Conservation (phyloP, 2,888 invertebrate genomes). For the Melanophora roralis region DNA sequence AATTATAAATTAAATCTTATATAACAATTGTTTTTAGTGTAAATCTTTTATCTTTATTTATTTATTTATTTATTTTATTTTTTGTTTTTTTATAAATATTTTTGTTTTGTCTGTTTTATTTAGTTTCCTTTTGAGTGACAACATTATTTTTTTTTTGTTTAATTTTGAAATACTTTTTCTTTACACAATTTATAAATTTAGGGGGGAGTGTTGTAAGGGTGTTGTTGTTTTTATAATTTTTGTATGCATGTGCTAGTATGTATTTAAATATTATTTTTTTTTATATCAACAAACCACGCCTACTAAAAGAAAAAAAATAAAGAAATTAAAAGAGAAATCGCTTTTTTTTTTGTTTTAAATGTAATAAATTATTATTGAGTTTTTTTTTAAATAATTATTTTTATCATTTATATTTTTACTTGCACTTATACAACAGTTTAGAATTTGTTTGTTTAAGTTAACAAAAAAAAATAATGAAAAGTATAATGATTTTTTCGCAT, state of each 20-base stretch:
- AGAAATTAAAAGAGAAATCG: not conserved
- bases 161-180: conserved; percentile 49
- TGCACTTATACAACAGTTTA: conserved; percentile 59
- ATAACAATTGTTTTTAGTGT: conserved; percentile 58
- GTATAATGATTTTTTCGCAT: not conserved
- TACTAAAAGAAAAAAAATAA: conserved; percentile 37
- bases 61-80: no score
- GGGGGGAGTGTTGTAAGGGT: not conserved
- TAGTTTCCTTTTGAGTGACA: conserved; percentile 50
- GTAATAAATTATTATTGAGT: conserved; percentile 5
- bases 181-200: conserved; percentile 45
- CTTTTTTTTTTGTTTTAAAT: not conserved
- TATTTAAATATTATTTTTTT: conserved; percentile 40
- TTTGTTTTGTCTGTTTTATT: conserved; percentile 23
- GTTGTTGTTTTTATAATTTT: not conserved
- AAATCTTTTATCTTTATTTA: conserved; percentile 49
- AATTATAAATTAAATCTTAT: conserved; percentile 61
- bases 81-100: conserved; percentile 35
- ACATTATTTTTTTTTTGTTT: conserved; percentile 36
- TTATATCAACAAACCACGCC: conserved; percentile 53
- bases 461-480: conserved; percentile 43
- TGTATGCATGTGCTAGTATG: conserved; percentile 48
- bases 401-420: conserved; percentile 33
- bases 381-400: conserved; percentile 30
- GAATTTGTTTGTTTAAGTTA: conserved; percentile 41